A percentile compares a stretch with the other conserved stretches of the same genome.
phyloP scores from a whole-genome alignment of 2,888 invertebrate species.

The Heliconius charithonia region DNA sequence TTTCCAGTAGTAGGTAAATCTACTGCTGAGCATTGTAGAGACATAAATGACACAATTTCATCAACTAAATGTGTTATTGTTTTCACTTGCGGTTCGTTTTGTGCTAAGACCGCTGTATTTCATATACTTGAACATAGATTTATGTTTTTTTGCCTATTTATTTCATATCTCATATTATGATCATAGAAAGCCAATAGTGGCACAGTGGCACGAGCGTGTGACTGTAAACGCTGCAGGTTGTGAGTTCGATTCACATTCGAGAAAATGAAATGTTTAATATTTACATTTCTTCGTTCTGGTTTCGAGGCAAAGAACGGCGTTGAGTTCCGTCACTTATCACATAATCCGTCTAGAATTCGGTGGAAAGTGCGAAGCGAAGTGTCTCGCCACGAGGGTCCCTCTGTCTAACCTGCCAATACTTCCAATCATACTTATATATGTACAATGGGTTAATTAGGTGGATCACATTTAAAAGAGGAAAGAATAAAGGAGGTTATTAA shows the following conservation, averaged over 20 bases:
- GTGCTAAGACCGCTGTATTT: constrained; percentile 49
- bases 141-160: neutral
- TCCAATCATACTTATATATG: neutral
- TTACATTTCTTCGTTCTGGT: too few relatives aligned
- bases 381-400: too few relatives aligned
- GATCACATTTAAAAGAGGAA: neutral
- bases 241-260: too few relatives aligned
- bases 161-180: neutral
- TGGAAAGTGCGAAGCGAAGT: too few relatives aligned
- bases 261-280: too few relatives aligned
- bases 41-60: constrained; percentile 51
- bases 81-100: constrained; percentile 67
- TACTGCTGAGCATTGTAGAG: constrained; percentile 45
- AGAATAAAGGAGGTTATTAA: constrained; percentile 17
- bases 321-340: too few relatives aligned
- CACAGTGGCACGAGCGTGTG: too few relatives aligned
- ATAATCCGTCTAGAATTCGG: too few relatives aligned
- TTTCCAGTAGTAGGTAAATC: constrained; percentile 36
- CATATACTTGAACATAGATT: neutral
- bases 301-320: too few relatives aligned
- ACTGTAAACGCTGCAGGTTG: too few relatives aligned
- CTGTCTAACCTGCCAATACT: too few relatives aligned
- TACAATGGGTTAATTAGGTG: neutral
- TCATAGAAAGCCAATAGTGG: too few relatives aligned
- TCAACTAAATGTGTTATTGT: constrained; percentile 74